Conservation (phyloP, 2,797 vertebrate species). For the Karalla daura region DNA sequence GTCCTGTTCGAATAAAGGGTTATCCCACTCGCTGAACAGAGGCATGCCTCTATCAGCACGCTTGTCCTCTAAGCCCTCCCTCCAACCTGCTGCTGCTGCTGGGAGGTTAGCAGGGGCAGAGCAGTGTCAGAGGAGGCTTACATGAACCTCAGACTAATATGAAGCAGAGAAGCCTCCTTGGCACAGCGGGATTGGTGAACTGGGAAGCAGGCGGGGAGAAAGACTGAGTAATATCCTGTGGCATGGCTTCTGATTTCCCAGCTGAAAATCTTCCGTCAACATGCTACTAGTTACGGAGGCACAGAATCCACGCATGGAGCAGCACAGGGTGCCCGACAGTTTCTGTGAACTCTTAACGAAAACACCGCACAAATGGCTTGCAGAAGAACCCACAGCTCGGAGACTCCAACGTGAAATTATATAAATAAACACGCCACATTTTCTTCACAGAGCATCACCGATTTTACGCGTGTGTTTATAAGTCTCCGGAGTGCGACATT, state of each 20-base stretch:
- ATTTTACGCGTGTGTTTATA: neutral
- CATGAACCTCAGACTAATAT: constrained; percentile 72
- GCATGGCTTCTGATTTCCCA: constrained; percentile 68
- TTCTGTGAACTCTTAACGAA: constrained; percentile 43
- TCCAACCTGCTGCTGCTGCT: constrained; percentile 59
- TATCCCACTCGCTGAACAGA: constrained; percentile 47
- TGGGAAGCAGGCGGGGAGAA: constrained; percentile 61
- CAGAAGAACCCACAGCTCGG: neutral
- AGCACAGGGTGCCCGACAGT: constrained; percentile 37
- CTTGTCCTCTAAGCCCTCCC: constrained; percentile 46
- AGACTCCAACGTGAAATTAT: too few species aligned
- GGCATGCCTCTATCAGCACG: constrained; percentile 47
- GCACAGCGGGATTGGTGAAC: constrained; percentile 65
- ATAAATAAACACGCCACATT: neutral
- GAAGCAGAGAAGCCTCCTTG: constrained; percentile 71
- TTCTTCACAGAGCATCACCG: neutral
- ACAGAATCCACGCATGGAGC: constrained; percentile 32
- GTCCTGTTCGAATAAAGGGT: constrained; percentile 41
- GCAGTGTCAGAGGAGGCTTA: constrained; percentile 71
- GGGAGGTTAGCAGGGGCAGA: constrained; percentile 68
- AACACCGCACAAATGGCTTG: constrained; percentile 16
- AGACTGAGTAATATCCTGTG: constrained; percentile 80
- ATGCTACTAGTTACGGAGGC: constrained; percentile 66
- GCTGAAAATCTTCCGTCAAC: constrained; percentile 64
- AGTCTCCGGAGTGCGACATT: too few species aligned